Conservation (phyloP, 2,113 vertebrate genomes). For the Petrocephalus microphthalmus region DNA sequence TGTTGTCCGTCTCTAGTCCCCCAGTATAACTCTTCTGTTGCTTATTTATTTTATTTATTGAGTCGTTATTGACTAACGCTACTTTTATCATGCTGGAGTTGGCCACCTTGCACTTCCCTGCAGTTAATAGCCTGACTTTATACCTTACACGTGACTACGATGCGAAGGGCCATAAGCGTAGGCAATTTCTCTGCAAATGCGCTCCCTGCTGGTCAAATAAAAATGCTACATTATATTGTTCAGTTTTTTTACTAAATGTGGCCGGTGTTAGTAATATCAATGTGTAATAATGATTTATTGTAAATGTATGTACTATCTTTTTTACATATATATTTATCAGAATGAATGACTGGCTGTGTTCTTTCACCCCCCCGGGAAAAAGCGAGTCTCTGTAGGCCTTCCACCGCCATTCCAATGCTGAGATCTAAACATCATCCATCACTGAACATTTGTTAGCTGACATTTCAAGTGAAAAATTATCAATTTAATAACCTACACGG, state of each 20-base stretch:
- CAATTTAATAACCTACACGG: not conserved
- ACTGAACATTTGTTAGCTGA: not conserved
- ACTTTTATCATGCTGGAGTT: not conserved
- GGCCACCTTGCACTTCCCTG: not conserved
- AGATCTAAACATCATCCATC: not conserved
- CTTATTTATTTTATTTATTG: not conserved
- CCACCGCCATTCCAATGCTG: not conserved
- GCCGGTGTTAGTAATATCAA: not conserved
- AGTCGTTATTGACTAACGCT: not conserved
- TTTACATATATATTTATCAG: not conserved
- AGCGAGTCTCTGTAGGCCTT: not conserved
- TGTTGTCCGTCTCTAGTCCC: not conserved
- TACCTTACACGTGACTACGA: not conserved
- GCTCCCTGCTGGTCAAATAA: not conserved
- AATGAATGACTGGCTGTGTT: not conserved
- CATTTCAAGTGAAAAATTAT: not conserved
- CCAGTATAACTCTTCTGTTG: not conserved
- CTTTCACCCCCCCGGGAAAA: not conserved
- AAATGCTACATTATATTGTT: not conserved
- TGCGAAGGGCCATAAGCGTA: not conserved
- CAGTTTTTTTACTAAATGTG: not conserved
- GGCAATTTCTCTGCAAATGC: not conserved
- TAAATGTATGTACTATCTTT: not conserved
- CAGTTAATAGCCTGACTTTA: not conserved
- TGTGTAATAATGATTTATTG: not conserved